Evolutionary conservation across 2,797 vertebrate species (phyloP), one percentile per base, ranked within the genome.

Genomic region (Gymnothorax javanicus): DNA sequence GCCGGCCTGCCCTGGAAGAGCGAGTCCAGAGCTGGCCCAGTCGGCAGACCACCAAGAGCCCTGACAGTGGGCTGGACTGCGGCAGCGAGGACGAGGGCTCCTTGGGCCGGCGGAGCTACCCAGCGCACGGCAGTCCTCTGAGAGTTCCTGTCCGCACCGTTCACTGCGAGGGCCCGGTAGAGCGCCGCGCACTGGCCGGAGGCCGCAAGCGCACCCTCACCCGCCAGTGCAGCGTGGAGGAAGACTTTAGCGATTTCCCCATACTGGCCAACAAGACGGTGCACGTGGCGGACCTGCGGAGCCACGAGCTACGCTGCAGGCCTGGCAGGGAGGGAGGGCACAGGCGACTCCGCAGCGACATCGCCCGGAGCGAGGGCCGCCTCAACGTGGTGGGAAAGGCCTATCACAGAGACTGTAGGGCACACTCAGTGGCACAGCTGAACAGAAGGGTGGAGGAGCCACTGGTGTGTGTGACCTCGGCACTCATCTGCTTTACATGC

Each of bases 21-120:
- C 33, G 94, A 82, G 92, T 89, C 75, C 85, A 90, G 75, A 94
- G 92, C 7, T 88, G 94, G 91, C 94, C 93, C 83, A 94, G 96
- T 94, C 94, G 96, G 1, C 96, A 95, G 86, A 95, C 94, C 92
- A 96, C 96, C 7, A 96, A 98, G 89, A 99, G 98, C 92, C 98
- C 98, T 0, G 98, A 99, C 96, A 99, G 98, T 0, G 98, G 98
- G 59, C 94, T 98, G 88, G 98, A 99, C 94, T 99, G 98, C 0
- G 98, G 98, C 86, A 99, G 98, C 0, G 98, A 99, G 93, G 98
- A 99, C 82, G 98, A 99, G 20, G 95, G 96, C 0, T 96, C 94
- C 6, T 86, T 96, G 43, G 95, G 94, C 27, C 92, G 93, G 90
- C 91, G 96, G 2, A 94, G 92, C 3, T 86, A 94, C 59, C 93